A percentile compares a stretch with the other conserved stretches of the same genome.
These are phyloP conservation scores for Lasioglossum albipes DNA, from an alignment of 1,140 invertebrate genomes.

Conservation along the genomic window DNA sequence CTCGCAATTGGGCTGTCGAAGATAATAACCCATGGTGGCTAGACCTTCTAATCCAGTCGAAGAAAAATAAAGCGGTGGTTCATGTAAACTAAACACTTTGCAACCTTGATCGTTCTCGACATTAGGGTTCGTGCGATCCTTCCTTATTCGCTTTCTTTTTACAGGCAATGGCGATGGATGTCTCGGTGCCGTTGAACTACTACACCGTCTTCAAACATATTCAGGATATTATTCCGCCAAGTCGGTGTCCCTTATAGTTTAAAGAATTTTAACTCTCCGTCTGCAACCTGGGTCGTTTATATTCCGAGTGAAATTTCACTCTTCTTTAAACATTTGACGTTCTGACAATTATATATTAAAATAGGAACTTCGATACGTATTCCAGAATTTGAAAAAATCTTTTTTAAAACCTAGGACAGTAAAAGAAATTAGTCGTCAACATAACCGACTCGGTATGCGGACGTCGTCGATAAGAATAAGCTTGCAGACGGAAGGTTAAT, in stretches of 20 bases:
- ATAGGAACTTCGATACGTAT: no score
- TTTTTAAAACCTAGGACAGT: no score
- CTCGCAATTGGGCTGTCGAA: slow-evolving; percentile 74
- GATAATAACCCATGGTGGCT: slow-evolving; percentile 82
- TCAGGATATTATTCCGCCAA: slow-evolving; percentile 85
- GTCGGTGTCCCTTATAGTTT: slow-evolving; percentile 61
- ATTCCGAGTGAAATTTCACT: no score
- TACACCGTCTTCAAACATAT: slow-evolving; percentile 93
- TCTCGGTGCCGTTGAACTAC: slow-evolving; percentile 92
- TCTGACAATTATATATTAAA: no score
- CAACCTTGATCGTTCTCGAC: neutral
- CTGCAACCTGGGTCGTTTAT: no score
- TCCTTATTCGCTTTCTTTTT: slow-evolving; percentile 7
- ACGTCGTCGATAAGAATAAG: no score
- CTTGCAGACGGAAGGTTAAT: no score
- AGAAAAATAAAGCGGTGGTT: slow-evolving; percentile 81
- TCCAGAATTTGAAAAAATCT: no score
- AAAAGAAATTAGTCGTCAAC: no score
- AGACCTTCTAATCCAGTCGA: slow-evolving; percentile 80
- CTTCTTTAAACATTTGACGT: no score
- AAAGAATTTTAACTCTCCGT: neutral
- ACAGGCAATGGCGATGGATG: slow-evolving; percentile 83
- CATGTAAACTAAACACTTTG: slow-evolving; percentile 70
- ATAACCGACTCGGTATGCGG: no score
- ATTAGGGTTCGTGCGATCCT: neutral